Percentiles rank a stretch among this genome's conserved stretches.
These are phyloP conservation scores for Eupeodes latifasciatus DNA, from an alignment of 2,888 invertebrate species.

Conservation along the genomic window DNA sequence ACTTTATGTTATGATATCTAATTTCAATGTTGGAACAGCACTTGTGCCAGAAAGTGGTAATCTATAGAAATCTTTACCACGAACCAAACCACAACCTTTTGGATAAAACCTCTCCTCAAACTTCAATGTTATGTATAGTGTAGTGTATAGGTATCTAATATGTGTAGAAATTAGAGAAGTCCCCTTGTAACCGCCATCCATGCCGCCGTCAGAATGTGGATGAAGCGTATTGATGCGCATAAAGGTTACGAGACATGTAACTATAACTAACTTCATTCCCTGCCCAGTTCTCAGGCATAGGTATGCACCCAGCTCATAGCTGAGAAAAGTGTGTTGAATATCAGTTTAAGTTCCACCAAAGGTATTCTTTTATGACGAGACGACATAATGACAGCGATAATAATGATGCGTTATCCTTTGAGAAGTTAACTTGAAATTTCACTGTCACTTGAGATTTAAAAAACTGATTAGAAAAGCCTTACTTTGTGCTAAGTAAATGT, in stretches of 20 bases:
- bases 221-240: conserved; percentile 37
- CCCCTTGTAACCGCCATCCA: not conserved
- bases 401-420: conserved; percentile 69
- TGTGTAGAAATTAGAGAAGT: not conserved
- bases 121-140: not conserved
- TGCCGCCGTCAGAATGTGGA: not conserved
- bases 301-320: no score
- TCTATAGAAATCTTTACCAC: conserved; percentile 55
- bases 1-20: conserved; percentile 76
- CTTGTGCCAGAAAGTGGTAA: conserved; percentile 71
- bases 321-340: not conserved
- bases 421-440: conserved; percentile 55
- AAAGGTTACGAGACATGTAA: conserved; percentile 30
- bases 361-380: conserved; percentile 60
- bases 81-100: conserved; percentile 18
- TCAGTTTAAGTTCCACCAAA: conserved; percentile 54
- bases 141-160: not conserved
- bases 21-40: conserved; percentile 76
- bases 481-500: no score
- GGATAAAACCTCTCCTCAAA: conserved; percentile 51
- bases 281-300: no score
- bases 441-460: not conserved
- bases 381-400: conserved; percentile 61
- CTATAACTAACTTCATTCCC: conserved; percentile 3
- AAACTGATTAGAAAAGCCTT: no score